Evolutionary conservation across 53 echinoderm and acorn worm species (phyloP).

Genomic region (Luidia sarsii): DNA sequence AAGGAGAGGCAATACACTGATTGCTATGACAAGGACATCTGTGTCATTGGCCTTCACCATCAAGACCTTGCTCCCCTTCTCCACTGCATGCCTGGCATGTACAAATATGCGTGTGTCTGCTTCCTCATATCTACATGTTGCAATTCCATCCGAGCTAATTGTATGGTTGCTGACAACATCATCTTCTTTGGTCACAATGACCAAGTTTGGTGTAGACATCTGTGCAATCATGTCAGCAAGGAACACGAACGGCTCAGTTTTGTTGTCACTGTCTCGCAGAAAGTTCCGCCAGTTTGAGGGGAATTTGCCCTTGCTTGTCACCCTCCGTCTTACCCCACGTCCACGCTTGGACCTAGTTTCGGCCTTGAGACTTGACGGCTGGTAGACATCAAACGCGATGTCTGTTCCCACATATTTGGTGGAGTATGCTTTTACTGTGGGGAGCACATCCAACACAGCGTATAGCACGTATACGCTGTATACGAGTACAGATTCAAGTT

Average conservation of each 20-base stretch:
- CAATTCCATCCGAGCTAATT: not conserved
- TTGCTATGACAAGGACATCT: slow-evolving; percentile 18
- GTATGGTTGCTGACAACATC: not conserved
- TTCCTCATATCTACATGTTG: slow-evolving; percentile 16
- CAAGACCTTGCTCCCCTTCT: not conserved
- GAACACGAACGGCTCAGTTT: slow-evolving; percentile 62
- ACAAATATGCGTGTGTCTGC: not conserved
- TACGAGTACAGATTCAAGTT: slow-evolving; percentile 43
- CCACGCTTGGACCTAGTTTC: slow-evolving; percentile 39
- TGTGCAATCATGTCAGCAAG: slow-evolving; percentile 25
- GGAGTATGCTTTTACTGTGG: not conserved
- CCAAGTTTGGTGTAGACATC: not conserved
- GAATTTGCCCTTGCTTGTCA: slow-evolving; percentile 30
- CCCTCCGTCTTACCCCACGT: slow-evolving; percentile 26
- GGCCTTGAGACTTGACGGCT: slow-evolving; percentile 30
- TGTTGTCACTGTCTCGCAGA: slow-evolving; percentile 35
- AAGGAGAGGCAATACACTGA: not conserved
- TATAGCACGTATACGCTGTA: no score
- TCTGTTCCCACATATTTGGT: slow-evolving; percentile 15
- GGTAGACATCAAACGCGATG: slow-evolving; percentile 40
- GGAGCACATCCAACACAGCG: slow-evolving; percentile 25
- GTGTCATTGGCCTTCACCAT: slow-evolving; percentile 32
- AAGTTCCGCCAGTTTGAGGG: slow-evolving; percentile 50
- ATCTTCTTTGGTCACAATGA: no score
- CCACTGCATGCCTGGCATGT: slow-evolving; percentile 1